These are phyloP conservation scores for Porites lobata DNA, from an alignment of 92 coral and sea anemone species.

Conservation along the genomic window DNA sequence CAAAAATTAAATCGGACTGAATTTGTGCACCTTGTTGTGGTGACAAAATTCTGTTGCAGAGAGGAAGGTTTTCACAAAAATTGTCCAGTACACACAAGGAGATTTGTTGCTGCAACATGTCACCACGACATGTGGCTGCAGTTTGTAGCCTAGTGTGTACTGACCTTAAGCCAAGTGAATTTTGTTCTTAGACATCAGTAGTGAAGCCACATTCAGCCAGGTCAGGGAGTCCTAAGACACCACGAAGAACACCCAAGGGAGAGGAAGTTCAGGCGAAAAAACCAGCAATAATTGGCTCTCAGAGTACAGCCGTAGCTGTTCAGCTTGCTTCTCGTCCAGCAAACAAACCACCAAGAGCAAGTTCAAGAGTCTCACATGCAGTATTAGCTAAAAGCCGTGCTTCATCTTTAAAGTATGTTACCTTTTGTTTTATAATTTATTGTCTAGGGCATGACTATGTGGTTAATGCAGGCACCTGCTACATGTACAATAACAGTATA, in stretches of 20 bases:
- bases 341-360: conserved; percentile 41
- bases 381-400: conserved; percentile 53
- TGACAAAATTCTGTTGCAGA: too few relatives aligned
- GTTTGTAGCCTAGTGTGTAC: not conserved
- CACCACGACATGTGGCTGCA: too few relatives aligned
- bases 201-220: conserved; percentile 15
- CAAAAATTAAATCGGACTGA: too few relatives aligned
- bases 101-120: too few relatives aligned
- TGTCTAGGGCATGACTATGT: not conserved
- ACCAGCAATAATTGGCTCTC: conserved; percentile 86
- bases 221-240: not conserved
- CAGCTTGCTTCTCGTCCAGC: conserved; percentile 60
- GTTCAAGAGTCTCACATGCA: conserved; percentile 49
- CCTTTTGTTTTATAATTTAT: not conserved
- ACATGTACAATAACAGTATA: too few relatives aligned
- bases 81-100: too few relatives aligned
- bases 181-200: conserved; percentile 16
- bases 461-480: too few relatives aligned
- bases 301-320: conserved; percentile 83
- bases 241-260: not conserved
- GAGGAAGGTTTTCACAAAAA: too few relatives aligned
- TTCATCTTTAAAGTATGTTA: conserved; percentile 31
- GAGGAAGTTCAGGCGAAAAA: conserved; percentile 26
- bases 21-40: too few relatives aligned
- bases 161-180: not conserved